Conservation (phyloP, 1,140 invertebrate genomes). For the Danaus melanippus region DNA sequence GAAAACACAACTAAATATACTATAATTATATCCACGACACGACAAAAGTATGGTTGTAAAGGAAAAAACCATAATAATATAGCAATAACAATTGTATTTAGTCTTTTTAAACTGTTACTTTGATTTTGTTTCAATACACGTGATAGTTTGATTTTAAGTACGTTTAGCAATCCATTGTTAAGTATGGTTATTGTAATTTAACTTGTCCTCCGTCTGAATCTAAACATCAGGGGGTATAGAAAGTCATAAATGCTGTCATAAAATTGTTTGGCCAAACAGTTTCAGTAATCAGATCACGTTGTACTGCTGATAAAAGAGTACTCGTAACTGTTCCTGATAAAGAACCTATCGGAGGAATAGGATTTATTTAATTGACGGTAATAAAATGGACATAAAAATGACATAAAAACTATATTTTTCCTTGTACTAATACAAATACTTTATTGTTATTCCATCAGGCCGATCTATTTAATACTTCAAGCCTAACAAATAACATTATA, state of each 20-base stretch:
- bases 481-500: too few relatives aligned
- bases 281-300: conserved; percentile 49
- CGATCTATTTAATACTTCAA: neutral
- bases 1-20: too few relatives aligned
- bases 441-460: neutral
- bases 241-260: conserved; percentile 60
- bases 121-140: too few relatives aligned
- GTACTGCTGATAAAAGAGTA: conserved; percentile 29
- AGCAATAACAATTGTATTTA: too few relatives aligned
- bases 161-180: too few relatives aligned
- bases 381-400: conserved; percentile 21
- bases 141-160: too few relatives aligned
- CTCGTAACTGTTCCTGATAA: conserved; percentile 28
- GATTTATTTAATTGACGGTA: conserved; percentile 33
- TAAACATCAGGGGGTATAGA: conserved; percentile 36
- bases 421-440: conserved; percentile 1
- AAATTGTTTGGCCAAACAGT: conserved; percentile 50
- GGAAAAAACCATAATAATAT: too few relatives aligned
- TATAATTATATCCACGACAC: too few relatives aligned
- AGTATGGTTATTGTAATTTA: too few relatives aligned
- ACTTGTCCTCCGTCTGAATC: neutral
- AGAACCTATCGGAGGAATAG: conserved; percentile 28
- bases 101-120: too few relatives aligned
- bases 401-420: conserved; percentile 6
- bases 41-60: too few relatives aligned